Conservation (phyloP, 2,888 invertebrate genomes). For the Andrena praecox region DNA sequence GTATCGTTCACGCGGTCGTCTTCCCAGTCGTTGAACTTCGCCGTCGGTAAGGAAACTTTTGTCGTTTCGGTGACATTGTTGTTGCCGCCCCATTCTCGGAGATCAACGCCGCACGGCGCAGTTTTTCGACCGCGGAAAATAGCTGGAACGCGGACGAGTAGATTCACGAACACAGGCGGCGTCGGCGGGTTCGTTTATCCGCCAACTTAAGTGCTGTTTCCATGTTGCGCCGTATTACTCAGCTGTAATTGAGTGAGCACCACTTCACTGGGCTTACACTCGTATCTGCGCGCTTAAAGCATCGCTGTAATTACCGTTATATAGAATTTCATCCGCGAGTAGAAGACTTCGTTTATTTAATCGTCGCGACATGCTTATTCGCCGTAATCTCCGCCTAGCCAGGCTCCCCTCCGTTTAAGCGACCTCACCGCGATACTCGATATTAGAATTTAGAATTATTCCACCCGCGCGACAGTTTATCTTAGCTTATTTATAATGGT, state of each 20-base stretch:
- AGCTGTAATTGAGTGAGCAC: slow-evolving; percentile 54
- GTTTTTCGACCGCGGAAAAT: slow-evolving; percentile 40
- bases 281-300: slow-evolving; percentile 45
- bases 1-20: slow-evolving; percentile 2
- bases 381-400: not conserved
- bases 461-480: too few species aligned
- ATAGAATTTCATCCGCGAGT: slow-evolving; percentile 25
- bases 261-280: slow-evolving; percentile 54
- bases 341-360: slow-evolving; percentile 38
- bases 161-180: slow-evolving; percentile 13
- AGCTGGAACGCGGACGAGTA: slow-evolving; percentile 20
- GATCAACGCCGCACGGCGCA: not conserved
- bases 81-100: slow-evolving; percentile 4
- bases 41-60: slow-evolving; percentile 15
- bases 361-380: slow-evolving; percentile 20
- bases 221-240: slow-evolving; percentile 34
- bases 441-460: too few species aligned
- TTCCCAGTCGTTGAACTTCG: slow-evolving; percentile 15
- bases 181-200: not conserved
- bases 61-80: slow-evolving; percentile 32
- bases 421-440: too few species aligned
- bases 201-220: slow-evolving; percentile 44
- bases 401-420: not conserved
- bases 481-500: not conserved
- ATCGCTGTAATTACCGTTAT: slow-evolving; percentile 46